A percentile compares a stretch with the other conserved stretches of the same genome.
Conservation (phyloP, 2,797 vertebrate genomes). For the Oryzias sinensis region DNA sequence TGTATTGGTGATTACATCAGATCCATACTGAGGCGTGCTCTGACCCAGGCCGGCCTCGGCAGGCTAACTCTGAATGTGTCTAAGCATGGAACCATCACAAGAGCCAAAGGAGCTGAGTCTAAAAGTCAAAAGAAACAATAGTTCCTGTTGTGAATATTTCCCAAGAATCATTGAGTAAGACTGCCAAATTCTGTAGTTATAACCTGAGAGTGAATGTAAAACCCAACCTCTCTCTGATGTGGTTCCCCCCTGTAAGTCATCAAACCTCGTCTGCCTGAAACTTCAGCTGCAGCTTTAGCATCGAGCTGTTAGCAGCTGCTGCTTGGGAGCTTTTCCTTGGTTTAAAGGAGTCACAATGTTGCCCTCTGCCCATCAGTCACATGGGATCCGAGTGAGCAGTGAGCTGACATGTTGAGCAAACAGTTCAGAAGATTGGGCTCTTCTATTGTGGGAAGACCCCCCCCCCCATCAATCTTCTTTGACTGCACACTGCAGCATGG, state of each 20-base stretch:
- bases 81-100: no score
- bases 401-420: conserved; percentile 68
- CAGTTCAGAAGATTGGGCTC: conserved; percentile 62
- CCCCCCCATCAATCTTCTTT: conserved; percentile 53
- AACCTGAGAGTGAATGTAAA: neutral
- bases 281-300: conserved; percentile 27
- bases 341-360: conserved; percentile 48
- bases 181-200: no score
- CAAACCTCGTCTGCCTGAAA: conserved; percentile 29
- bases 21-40: no score
- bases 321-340: conserved; percentile 29
- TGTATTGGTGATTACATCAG: no score
- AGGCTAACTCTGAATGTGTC: no score
- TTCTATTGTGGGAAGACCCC: conserved; percentile 43
- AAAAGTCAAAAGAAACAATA: no score
- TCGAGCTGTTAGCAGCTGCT: conserved; percentile 26
- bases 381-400: conserved; percentile 56
- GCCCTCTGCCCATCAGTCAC: conserved; percentile 65
- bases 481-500: conserved; percentile 22
- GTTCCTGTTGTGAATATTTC: no score
- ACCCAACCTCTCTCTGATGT: neutral
- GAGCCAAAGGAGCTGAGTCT: no score
- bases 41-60: no score
- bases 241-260: conserved; percentile 33
- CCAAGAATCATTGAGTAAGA: no score